A percentile compares a stretch with the other conserved stretches of the same genome.
These are phyloP conservation scores for Halcyon badia DNA, from an alignment of 2,797 vertebrate genomes.

Conservation along the genomic window DNA sequence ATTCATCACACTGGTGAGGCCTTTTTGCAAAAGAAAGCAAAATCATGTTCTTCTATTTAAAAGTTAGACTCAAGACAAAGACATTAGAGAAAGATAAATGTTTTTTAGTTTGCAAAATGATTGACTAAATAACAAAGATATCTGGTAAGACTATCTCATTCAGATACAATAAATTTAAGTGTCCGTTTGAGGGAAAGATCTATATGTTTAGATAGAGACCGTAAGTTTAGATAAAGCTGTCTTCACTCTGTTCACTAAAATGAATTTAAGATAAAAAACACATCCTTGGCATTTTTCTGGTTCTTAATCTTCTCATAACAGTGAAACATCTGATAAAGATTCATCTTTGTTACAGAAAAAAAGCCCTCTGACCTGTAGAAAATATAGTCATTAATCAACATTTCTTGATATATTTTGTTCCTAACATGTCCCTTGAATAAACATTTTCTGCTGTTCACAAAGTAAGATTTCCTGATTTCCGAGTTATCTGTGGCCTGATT, in stretches of 20 bases:
- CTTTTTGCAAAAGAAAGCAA: neutral
- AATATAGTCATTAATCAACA: neutral
- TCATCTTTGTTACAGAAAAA: neutral
- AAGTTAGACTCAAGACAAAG: neutral
- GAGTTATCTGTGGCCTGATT: neutral
- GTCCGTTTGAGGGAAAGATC: neutral
- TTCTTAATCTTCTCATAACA: neutral
- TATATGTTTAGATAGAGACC: neutral
- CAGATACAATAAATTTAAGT: neutral
- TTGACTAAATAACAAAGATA: neutral
- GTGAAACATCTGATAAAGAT: neutral
- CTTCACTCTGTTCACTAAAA: neutral
- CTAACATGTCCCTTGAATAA: neutral
- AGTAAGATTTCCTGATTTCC: neutral
- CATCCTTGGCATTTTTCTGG: neutral
- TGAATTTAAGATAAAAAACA: neutral
- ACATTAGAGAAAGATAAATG: neutral
- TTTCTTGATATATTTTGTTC: neutral
- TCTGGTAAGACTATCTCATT: neutral
- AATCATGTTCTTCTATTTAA: neutral
- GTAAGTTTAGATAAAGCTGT: neutral
- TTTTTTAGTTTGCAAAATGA: neutral
- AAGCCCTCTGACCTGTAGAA: neutral
- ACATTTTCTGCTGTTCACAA: neutral
- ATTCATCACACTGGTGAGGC: neutral